Conservation (phyloP, 2,888 invertebrate genomes). For the Folsomia manolachei region DNA sequence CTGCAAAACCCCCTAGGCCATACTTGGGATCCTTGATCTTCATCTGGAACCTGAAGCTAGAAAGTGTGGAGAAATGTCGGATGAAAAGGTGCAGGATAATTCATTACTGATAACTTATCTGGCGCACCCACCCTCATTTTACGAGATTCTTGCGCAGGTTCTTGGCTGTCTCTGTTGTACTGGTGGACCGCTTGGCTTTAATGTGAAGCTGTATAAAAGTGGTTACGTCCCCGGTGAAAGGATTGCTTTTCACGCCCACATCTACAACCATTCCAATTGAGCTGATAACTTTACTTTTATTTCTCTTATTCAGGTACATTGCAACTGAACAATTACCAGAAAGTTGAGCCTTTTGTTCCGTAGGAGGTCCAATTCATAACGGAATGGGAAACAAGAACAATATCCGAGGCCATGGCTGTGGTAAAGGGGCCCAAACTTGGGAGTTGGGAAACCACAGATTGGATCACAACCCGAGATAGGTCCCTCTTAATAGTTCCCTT, state of each 20-base stretch:
- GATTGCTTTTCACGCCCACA: slow-evolving; percentile 28
- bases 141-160: background rate
- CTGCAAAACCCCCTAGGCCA: slow-evolving; percentile 29
- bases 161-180: slow-evolving; percentile 35
- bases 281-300: slow-evolving; percentile 19
- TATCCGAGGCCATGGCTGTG: slow-evolving; percentile 25
- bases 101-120: background rate
- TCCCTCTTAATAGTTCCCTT: slow-evolving; percentile 27
- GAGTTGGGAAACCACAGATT: slow-evolving; percentile 26
- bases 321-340: background rate
- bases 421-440: slow-evolving; percentile 30
- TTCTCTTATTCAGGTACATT: slow-evolving; percentile 26
- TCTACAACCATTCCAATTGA: slow-evolving; percentile 34
- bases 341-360: background rate
- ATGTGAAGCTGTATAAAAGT: slow-evolving; percentile 28
- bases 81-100: slow-evolving; percentile 16
- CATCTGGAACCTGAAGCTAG: slow-evolving; percentile 29
- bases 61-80: slow-evolving; percentile 1
- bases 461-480: slow-evolving; percentile 26
- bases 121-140: background rate
- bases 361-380: slow-evolving; percentile 10
- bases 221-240: slow-evolving; percentile 39
- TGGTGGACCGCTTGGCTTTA: slow-evolving; percentile 34
- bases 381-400: slow-evolving; percentile 17
- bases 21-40: slow-evolving; percentile 41